Percentiles rank a stretch among this genome's conserved stretches.
phyloP scores from a whole-genome alignment of 2,888 invertebrate genomes.

The Argyresthia albistria region DNA sequence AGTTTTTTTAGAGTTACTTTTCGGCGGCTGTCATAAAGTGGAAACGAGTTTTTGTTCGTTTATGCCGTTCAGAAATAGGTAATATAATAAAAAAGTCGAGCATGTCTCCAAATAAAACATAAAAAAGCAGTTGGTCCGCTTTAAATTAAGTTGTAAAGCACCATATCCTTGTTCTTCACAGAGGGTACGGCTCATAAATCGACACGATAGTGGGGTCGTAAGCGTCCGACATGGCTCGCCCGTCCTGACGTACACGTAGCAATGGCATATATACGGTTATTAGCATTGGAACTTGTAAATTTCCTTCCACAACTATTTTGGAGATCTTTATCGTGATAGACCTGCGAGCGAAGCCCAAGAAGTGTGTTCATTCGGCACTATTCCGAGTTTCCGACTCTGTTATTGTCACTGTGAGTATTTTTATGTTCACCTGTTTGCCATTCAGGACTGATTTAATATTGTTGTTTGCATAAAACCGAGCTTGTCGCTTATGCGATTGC shows the following conservation, averaged over 20 bases:
- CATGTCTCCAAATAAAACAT: neutral
- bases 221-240: conserved; percentile 37
- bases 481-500: conserved; percentile 41
- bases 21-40: too few relatives aligned
- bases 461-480: conserved; percentile 50
- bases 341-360: too few relatives aligned
- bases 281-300: conserved; percentile 52
- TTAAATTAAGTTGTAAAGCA: conserved; percentile 62
- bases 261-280: conserved; percentile 58
- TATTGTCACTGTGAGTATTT: conserved; percentile 35
- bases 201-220: conserved; percentile 49
- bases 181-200: conserved; percentile 54
- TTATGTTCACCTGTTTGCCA: conserved; percentile 44
- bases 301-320: conserved; percentile 45
- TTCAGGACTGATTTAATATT: conserved; percentile 44
- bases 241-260: conserved; percentile 32
- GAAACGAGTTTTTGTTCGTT: too few relatives aligned
- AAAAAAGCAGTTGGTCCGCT: conserved; percentile 23
- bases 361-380: neutral
- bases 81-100: neutral
- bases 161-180: conserved; percentile 37
- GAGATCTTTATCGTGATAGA: conserved; percentile 47
- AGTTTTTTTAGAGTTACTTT: neutral
- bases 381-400: conserved; percentile 17
- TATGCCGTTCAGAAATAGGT: too few relatives aligned